These are phyloP conservation scores for Calephelis virginiensis DNA, from an alignment of 1,140 invertebrate genomes.

Conservation along the genomic window DNA sequence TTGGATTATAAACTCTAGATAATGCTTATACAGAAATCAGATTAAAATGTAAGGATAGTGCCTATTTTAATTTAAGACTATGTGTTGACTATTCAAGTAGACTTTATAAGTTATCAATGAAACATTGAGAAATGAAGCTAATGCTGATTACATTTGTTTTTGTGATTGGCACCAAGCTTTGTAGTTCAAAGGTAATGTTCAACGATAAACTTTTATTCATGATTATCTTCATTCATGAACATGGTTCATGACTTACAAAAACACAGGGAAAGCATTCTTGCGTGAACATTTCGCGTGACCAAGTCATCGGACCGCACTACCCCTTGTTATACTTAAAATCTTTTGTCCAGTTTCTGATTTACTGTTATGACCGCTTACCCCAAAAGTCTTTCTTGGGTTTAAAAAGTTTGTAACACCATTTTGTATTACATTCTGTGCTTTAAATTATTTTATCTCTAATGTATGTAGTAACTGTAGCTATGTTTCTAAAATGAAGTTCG, in stretches of 20 bases:
- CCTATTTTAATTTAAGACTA: not conserved
- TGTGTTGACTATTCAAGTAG: too few species aligned
- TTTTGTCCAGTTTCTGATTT: conserved; percentile 37
- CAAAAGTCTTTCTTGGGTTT: not conserved
- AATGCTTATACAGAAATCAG: too few species aligned
- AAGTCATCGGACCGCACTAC: conserved; percentile 40
- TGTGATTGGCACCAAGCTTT: not conserved
- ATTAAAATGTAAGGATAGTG: not conserved
- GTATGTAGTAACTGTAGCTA: not conserved
- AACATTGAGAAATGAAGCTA: not conserved
- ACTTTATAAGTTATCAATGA: not conserved
- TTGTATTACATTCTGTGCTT: too few species aligned
- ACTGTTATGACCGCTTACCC: not conserved
- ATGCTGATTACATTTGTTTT: not conserved
- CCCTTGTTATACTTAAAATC: conserved; percentile 51
- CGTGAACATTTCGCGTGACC: conserved; percentile 66
- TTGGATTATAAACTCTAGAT: too few species aligned
- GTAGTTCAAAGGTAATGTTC: not conserved
- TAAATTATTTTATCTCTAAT: too few species aligned
- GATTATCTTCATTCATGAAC: conserved; percentile 40
- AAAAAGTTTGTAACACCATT: too few species aligned
- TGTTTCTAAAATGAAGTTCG: not conserved
- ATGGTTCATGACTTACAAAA: conserved; percentile 34
- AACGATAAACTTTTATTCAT: conserved; percentile 8
- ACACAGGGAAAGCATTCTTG: conserved; percentile 55